Evolutionary conservation across 2,888 invertebrate genomes (phyloP).

Genomic region (Aethes cnicana): DNA sequence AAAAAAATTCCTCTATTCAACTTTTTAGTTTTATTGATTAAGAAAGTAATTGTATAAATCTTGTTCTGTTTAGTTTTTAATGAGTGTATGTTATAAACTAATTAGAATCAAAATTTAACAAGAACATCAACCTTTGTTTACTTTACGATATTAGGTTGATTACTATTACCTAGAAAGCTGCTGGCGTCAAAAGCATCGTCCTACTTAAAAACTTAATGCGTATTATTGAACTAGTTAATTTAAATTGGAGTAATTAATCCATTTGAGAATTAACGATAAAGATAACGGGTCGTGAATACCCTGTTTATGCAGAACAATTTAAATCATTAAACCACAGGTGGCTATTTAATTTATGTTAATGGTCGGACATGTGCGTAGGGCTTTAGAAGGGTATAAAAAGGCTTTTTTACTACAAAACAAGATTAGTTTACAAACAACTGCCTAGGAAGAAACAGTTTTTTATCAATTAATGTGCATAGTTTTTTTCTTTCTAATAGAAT

Average conservation of each 20-base stretch:
- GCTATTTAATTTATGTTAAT: conserved; percentile 1
- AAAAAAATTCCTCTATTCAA: too few relatives aligned
- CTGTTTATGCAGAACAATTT: conserved; percentile 2
- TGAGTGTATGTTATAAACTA: too few relatives aligned
- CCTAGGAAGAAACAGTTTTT: neutral
- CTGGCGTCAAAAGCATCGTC: too few relatives aligned
- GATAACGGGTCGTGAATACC: neutral
- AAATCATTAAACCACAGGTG: conserved; percentile 22
- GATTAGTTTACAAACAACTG: neutral
- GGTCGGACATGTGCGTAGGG: neutral
- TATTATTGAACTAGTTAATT: too few relatives aligned
- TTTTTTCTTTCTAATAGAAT: too few relatives aligned
- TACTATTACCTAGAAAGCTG: conserved; percentile 12
- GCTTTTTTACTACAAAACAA: neutral
- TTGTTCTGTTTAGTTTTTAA: too few relatives aligned
- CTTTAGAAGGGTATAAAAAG: neutral
- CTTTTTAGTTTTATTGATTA: too few relatives aligned
- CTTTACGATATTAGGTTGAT: conserved; percentile 3
- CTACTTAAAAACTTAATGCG: too few relatives aligned
- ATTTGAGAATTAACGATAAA: conserved; percentile 19
- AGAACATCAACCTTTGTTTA: conserved; percentile 1
- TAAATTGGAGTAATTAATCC: neutral
- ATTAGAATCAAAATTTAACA: neutral
- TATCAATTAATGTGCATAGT: neutral
- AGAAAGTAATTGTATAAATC: too few relatives aligned